Base-by-base conservation (phyloP, 2,888 invertebrate species). In the Andricus quercusramuli region DNA sequence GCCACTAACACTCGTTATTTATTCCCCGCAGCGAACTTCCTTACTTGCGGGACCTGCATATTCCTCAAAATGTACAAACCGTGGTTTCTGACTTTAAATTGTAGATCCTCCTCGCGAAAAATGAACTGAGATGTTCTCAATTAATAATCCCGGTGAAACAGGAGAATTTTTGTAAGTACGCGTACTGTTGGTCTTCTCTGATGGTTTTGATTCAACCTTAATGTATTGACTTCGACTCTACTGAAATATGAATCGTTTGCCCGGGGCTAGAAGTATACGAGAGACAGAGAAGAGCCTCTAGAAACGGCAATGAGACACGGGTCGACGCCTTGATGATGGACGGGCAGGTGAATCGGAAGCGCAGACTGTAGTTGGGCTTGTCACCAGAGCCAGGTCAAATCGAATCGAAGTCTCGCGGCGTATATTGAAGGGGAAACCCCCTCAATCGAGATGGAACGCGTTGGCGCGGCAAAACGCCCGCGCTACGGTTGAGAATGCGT, bases 401-500 rank as follows among this genome's bases (percentile, higher is more conserved):
- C 80, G 82, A 82, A 82, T 84, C 79, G 79, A 81, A 84, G 81
- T 81, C 81, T 81, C 62, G 80, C 81, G 74, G 44, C 74, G 74
- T 78, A 80, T 78, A 62, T 70, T 77, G 32, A 70, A 65, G 79
- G 79, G 78, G 81, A 82, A 76, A 47, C 79, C 80, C 59, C 67
- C 78, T 82, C 79, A 78, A 79, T 80, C 82, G 79, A 83, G 82
- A 81, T 83, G 82, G 86, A 86, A 83, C 88, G 90, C 89, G 90
- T 90, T 89, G 89, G 86, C 85, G 85, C 86, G 89, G 88, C 88
- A 90, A 88, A 90, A 88, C 84, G 88, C 82, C 82, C 74, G 83
- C 80, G 82, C 83, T 78, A 78, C 80, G 78, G 68, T 78, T 82
- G 83, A 82, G 84, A 87, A 89, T 87, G 87, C 86, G 86, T 87